Base-by-base conservation (phyloP, 2,797 vertebrate genomes). In the Danio kyathit region DNA sequence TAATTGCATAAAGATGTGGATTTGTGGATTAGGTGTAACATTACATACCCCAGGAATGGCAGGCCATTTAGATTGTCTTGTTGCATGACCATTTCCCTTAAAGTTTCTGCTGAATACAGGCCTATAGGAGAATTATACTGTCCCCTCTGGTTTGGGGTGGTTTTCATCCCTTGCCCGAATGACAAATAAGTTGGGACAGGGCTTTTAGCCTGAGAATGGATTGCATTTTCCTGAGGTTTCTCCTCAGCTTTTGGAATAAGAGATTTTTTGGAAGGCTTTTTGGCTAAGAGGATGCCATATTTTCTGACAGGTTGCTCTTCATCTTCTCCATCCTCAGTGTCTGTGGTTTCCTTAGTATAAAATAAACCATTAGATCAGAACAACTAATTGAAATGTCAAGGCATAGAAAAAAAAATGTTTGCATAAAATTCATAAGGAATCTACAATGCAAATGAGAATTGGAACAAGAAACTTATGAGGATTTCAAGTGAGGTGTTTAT, bases 81-180 rank as follows among this genome's bases (percentile, higher is more conserved):
- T 92, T 95, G 93, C 89, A 92, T 91, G 91, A 92, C 90, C 92
- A 96, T 96, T 91, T 96, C 95, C 82, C 88, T 93, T 79, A 97
- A 88, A 76, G 94, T 96, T 84, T 96, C 91, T 82, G 93, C 90
- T 1, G 95, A 96, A 90, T 96, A 96, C 88, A 96, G 93, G 83
- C 95, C 93, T 87, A 95, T 92, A 16, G 95, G 95, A 89, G 94
- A 95, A 90, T 96, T 97, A 92, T 96, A 96, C 83, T 95, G 95
- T 88, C 90, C 92, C 48, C 7, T 86, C 71, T 88, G 92, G 46
- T 90, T 86, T 0, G 90, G 52, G 44, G 86, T 84, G 46, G 76
- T 43, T 79, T 83, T 81, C 74, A 48, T 7, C n/a, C 38, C 81
- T 77, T 57, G 52, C 2, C 46, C 56, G n/a, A 64, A 65, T 16